These are phyloP conservation scores for Bombus difficillimus DNA, from an alignment of 1,140 invertebrate genomes.

Conservation along the genomic window DNA sequence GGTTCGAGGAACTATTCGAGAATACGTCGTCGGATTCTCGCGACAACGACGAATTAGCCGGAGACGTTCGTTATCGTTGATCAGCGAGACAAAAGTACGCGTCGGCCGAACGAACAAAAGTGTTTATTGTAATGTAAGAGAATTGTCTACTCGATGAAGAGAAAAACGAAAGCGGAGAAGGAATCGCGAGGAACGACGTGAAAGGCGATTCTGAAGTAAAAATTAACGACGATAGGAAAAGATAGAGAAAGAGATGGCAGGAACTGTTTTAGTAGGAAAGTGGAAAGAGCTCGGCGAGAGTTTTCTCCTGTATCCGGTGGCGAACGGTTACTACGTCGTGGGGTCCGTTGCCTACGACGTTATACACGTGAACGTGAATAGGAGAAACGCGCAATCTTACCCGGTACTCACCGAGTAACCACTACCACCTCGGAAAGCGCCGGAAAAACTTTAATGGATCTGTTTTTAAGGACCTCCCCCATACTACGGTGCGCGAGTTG, in stretches of 20 bases:
- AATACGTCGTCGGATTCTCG: not conserved
- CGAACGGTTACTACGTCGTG: slow-evolving; percentile 38
- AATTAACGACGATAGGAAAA: slow-evolving; percentile 6
- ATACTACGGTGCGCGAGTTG: slow-evolving; percentile 46
- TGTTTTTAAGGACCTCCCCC: slow-evolving; percentile 71
- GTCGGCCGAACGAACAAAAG: not conserved
- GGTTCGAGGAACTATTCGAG: not conserved
- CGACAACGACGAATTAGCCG: not conserved
- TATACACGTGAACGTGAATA: slow-evolving; percentile 55
- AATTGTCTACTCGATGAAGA: not conserved
- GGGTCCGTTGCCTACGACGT: slow-evolving; percentile 21
- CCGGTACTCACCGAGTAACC: slow-evolving; percentile 51
- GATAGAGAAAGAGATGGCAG: not conserved
- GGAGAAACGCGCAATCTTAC: slow-evolving; percentile 65
- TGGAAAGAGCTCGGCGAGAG: slow-evolving; percentile 40
- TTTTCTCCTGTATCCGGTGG: slow-evolving; percentile 56
- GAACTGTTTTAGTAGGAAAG: slow-evolving; percentile 22
- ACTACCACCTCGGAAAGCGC: slow-evolving; percentile 65
- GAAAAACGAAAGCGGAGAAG: not conserved
- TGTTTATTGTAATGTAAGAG: slow-evolving; percentile 18
- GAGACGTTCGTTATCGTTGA: slow-evolving; percentile 20
- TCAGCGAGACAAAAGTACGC: not conserved
- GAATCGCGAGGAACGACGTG: not conserved
- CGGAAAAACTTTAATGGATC: slow-evolving; percentile 77
- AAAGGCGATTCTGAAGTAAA: not conserved